Percentiles rank a stretch among this genome's conserved stretches.
phyloP scores from a whole-genome alignment of 2,797 vertebrate species.

The Alca torda region DNA sequence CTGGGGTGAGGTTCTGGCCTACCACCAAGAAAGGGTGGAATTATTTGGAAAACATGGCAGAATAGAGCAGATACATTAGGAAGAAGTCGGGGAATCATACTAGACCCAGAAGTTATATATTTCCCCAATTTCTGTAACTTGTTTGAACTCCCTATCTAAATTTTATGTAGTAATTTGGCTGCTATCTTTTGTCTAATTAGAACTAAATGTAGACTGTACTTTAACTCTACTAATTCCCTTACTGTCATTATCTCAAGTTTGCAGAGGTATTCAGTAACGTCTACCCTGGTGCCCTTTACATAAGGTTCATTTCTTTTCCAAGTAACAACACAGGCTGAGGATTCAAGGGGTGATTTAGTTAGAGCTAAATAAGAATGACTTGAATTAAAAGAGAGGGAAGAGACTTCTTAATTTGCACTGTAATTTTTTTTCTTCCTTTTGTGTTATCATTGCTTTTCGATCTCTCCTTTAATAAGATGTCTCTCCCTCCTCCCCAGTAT shows the following conservation, averaged over 20 bases:
- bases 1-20: background rate
- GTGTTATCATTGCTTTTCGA: conserved; percentile 18
- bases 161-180: conserved; percentile 1
- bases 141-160: background rate
- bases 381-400: background rate
- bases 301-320: conserved; percentile 2
- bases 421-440: background rate
- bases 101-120: background rate
- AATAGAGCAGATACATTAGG: background rate
- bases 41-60: background rate
- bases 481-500: background rate
- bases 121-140: background rate
- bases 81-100: background rate
- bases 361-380: conserved; percentile 4
- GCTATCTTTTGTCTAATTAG: conserved; percentile 39
- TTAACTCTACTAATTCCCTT: conserved; percentile 8
- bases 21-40: background rate
- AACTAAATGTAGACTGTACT: conserved; percentile 7
- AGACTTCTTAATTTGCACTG: background rate
- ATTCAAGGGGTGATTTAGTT: background rate
- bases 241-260: background rate
- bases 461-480: conserved; percentile 35
- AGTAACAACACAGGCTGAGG: background rate
- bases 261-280: background rate
- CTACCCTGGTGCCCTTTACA: background rate